Evolutionary conservation across 2,888 invertebrate genomes (phyloP), one percentile per base, ranked within the genome.

Genomic region (Caenorhabditis sulstoni): DNA sequence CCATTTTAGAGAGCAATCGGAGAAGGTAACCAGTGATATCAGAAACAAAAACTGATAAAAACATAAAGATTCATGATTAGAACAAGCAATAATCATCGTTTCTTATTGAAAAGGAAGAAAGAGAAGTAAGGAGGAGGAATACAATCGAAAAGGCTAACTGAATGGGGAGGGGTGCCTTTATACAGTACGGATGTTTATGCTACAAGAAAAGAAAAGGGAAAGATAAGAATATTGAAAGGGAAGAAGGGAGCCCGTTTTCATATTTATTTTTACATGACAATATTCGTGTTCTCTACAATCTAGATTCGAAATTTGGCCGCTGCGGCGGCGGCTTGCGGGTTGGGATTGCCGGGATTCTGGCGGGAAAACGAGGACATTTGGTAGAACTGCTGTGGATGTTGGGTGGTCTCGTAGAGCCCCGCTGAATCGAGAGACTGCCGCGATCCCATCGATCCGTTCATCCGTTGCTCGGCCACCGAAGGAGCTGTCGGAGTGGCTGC

Each of bases 401-500:
- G 39, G 22, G 29, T 53, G 16, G 59, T 18, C n/a, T 71, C 80
- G 66, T 76, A 84, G n/a, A 81, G 53, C 1, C 74, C 77, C 9
- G 78, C 65, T 1, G 84, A 84, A 39, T 84, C 81, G 20, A 84
- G 73, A 3, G 84, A 84, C 35, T 84, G 84, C 2, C 81, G 78
- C 57, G 81, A 82, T 12, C 84, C 84, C 81, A 81, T 79, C 9
- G 79, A 77, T 53, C 74, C 80, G 45, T 70, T 77, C 66, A 80
- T 67, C 49, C 84, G 76, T 49, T 84, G 79, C n/a, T 87, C 86
- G 37, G 84, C 88, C 0, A 90, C 84, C 5, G 88, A 86, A 3
- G 90, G 90, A 12, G 90, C 89, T 11, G 83, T 85, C 16, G 88
- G 86, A 5, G 89, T 89, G 55, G 90, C 90, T 0, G 89, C 86